Evolutionary conservation across 2,113 vertebrate species (phyloP), one percentile per base, ranked within the genome.

Genomic region (Plecotus auritus): DNA sequence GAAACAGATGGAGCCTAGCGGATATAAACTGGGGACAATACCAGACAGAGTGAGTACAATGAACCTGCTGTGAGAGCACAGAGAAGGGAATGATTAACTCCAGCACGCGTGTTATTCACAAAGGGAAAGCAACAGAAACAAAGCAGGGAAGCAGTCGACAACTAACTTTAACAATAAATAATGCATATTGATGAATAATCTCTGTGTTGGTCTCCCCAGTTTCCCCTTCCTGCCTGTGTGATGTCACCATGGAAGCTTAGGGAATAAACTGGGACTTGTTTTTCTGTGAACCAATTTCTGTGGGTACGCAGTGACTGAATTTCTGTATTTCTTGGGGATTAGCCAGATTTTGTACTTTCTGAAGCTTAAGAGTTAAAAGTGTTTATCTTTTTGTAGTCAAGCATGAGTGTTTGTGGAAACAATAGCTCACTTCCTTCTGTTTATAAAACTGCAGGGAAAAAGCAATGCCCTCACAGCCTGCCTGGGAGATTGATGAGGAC

Each of bases 401-500:
- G 91, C 90, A 23, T 26, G 86, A 94, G 90, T 59, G 35, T 94
- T 56, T 35, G 66, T 77, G 61, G 88, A 78, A 85, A 88, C 85
- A 93, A 85, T 66, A 82, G 88, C 95, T 95, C 91, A 64, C 88
- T 94, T 49, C 23, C 59, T 92, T 82, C 94, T 88, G 93, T 96
- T 93, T 96, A 82, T 87, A 85, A 95, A 97, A 73, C 67, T 54
- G 88, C 77, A 74, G 84, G 37, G 3, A 67, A 88, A n/a, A 92
- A 85, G 90, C 51, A 22, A 32, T 8, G 37, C 9, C 51, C 88
- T 76, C 74, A 2, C 78, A 40, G 91, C 82, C 73, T 32, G 67
- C 61, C 6, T 67, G 80, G 3, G 90, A 97, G 96, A 97, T 72
- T 85, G 96, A 97, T 97, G 97, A 56, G 95, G 76, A 47, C 0